phyloP scores from a whole-genome alignment of 1,140 invertebrate species.

The Gyrodactylus salaris region DNA sequence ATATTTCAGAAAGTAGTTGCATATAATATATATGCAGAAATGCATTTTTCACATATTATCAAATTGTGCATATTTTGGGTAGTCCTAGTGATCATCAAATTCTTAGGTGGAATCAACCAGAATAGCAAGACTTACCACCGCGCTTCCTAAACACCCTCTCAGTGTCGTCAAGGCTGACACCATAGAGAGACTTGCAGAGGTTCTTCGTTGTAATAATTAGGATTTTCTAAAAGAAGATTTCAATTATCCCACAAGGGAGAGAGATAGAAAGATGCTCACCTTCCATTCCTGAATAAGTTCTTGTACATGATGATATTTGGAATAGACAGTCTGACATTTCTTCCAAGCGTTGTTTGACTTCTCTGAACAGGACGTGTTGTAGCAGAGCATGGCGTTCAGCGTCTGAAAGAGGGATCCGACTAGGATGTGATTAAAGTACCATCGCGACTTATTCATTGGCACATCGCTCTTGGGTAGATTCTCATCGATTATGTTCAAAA shows the following conservation, averaged over 20 bases:
- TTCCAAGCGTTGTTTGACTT: not conserved
- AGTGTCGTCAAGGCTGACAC: not conserved
- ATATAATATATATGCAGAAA: no score
- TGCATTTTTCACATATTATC: no score
- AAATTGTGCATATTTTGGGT: no score
- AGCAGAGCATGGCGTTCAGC: not conserved
- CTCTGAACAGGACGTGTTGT: not conserved
- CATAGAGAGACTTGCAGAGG: not conserved
- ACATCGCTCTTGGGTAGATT: not conserved
- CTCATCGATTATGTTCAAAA: not conserved
- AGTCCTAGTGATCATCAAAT: no score
- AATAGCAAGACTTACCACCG: no score
- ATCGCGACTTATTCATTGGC: not conserved
- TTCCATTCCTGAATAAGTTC: not conserved
- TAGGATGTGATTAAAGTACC: not conserved
- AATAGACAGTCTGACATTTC: not conserved
- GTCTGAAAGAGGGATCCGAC: not conserved
- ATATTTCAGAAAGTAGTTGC: no score
- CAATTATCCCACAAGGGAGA: not conserved
- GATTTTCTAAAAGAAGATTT: not conserved
- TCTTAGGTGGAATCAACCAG: no score
- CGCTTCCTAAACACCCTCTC: not conserved
- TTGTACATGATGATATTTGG: not conserved
- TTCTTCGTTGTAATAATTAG: not conserved
- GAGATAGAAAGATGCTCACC: not conserved